Conservation (phyloP, 2,888 invertebrate genomes). For the Lasioglossum figueresi region DNA sequence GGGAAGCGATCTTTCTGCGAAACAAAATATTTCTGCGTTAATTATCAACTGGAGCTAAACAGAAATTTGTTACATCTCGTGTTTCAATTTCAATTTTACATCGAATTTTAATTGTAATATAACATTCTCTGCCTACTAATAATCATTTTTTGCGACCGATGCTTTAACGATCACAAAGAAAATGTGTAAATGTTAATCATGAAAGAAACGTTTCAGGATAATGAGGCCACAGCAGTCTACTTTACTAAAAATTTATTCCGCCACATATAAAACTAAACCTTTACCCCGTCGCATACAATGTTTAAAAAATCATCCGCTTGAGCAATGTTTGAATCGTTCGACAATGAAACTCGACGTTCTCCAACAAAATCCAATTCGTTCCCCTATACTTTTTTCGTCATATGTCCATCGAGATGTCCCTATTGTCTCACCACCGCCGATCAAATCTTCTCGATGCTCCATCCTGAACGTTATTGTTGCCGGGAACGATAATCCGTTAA, state of each 20-base stretch:
- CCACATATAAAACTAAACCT: slow-evolving; percentile 61
- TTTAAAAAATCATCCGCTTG: slow-evolving; percentile 51
- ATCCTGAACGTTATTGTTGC: background rate
- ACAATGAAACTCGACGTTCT: slow-evolving; percentile 31
- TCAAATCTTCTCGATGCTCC: background rate
- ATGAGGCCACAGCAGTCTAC: background rate
- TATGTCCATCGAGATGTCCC: background rate
- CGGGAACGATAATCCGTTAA: background rate
- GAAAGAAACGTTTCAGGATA: background rate
- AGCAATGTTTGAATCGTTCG: slow-evolving; percentile 54
- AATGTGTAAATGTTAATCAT: too few relatives aligned
- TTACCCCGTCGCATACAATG: slow-evolving; percentile 45
- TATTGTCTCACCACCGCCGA: background rate
- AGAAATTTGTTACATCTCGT: background rate
- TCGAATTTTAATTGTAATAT: too few relatives aligned
- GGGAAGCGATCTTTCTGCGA: background rate
- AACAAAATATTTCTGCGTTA: background rate
- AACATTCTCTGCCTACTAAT: background rate
- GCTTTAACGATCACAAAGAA: too few relatives aligned
- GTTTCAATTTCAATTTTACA: too few relatives aligned
- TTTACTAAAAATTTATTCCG: slow-evolving; percentile 60
- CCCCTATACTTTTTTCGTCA: background rate
- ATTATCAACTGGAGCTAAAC: background rate
- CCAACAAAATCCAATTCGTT: slow-evolving; percentile 18
- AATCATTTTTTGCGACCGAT: background rate